phyloP scores from a whole-genome alignment of 2,113 vertebrate species.

The Amphiprion percula region DNA sequence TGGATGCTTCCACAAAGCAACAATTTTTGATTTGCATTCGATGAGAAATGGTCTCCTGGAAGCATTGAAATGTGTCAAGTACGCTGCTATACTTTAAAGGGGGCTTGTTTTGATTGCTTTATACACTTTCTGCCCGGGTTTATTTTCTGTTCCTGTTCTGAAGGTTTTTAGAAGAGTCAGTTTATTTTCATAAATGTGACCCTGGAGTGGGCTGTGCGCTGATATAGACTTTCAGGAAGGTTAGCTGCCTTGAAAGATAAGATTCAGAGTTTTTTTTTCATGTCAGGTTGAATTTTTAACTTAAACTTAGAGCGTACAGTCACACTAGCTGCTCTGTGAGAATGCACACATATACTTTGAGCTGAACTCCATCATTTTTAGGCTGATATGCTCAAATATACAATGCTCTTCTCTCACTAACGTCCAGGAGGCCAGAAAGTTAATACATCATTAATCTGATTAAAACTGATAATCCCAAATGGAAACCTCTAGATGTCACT shows the following conservation, averaged over 20 bases:
- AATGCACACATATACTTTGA: not conserved
- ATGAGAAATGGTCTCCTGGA: not conserved
- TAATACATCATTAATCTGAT: not conserved
- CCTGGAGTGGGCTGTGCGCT: slow-evolving; percentile 5
- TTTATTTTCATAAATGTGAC: slow-evolving; percentile 61
- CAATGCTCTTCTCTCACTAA: not conserved
- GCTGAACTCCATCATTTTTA: not conserved
- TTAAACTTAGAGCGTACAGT: not conserved
- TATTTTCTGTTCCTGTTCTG: slow-evolving; percentile 43
- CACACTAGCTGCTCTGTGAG: not conserved
- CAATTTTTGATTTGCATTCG: not conserved
- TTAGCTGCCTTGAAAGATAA: slow-evolving; percentile 12
- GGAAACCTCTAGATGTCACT: too few species aligned
- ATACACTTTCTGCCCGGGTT: slow-evolving; percentile 36
- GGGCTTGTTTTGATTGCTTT: slow-evolving; percentile 35
- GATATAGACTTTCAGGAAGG: slow-evolving; percentile 16
- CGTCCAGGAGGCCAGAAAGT: not conserved
- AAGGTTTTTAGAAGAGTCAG: slow-evolving; percentile 39
- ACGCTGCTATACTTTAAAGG: not conserved
- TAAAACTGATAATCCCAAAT: too few species aligned
- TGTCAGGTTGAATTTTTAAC: not conserved
- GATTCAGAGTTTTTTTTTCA: slow-evolving; percentile 22
- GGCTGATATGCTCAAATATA: not conserved
- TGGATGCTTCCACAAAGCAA: slow-evolving; percentile 12
- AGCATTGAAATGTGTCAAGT: slow-evolving; percentile 19